These are phyloP conservation scores for Esperia sulphurella DNA, from an alignment of 2,888 invertebrate species.

Conservation along the genomic window DNA sequence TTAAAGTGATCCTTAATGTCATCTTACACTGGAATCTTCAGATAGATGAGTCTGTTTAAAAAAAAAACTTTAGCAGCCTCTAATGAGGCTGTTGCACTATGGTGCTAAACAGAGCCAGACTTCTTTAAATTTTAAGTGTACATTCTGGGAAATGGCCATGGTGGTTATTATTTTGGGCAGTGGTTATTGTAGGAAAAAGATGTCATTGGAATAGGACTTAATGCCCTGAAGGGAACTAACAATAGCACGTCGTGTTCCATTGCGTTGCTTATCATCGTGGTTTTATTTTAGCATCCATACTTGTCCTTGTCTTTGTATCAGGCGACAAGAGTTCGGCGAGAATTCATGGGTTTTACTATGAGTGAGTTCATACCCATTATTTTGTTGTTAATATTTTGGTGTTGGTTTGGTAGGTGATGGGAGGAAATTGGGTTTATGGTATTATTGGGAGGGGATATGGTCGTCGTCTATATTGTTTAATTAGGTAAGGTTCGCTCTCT, in stretches of 20 bases:
- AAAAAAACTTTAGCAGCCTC: too few relatives aligned
- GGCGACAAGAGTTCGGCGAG: constrained; percentile 36
- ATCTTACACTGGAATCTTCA: too few relatives aligned
- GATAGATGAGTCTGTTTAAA: too few relatives aligned
- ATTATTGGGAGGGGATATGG: constrained; percentile 15
- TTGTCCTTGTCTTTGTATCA: constrained; percentile 46
- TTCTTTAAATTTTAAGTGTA: too few relatives aligned
- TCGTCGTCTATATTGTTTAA: constrained; percentile 25
- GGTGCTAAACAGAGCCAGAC: too few relatives aligned
- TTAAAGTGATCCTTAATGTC: too few relatives aligned
- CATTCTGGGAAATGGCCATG: too few relatives aligned
- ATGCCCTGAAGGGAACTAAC: too few relatives aligned
- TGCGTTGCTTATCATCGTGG: constrained; percentile 49
- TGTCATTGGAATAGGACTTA: too few relatives aligned
- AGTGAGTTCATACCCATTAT: constrained; percentile 74
- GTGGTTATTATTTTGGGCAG: too few relatives aligned
- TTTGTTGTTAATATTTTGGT: constrained; percentile 66
- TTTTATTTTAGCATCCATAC: constrained; percentile 62
- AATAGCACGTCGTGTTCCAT: constrained; percentile 24
- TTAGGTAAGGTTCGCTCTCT: constrained; percentile 8
- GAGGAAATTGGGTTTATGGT: constrained; percentile 30
- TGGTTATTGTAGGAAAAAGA: too few relatives aligned
- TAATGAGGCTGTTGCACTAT: too few relatives aligned
- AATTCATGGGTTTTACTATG: constrained; percentile 45
- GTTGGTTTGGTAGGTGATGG: constrained; percentile 57